Evolutionary conservation across 2,113 vertebrate genomes (phyloP), one percentile per base, ranked within the genome.

Genomic region (Phaetusa simplex): DNA sequence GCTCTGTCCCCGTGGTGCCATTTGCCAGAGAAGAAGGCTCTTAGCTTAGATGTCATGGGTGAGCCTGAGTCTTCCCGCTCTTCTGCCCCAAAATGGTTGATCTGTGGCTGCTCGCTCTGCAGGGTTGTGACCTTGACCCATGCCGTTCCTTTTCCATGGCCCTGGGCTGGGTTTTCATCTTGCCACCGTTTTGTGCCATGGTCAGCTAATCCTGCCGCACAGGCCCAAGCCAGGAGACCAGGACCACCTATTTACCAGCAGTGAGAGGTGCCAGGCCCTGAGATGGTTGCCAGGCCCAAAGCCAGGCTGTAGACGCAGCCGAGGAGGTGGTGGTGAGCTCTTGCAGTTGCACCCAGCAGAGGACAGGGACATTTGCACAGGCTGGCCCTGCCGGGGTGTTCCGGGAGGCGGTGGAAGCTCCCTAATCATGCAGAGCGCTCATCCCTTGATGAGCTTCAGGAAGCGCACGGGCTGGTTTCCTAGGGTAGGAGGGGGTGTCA

Each of bases 101-200:
- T 53, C 50, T 30, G 18, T 40, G 50, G 9, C 45, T 94, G 36
- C 23, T 82, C 2, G 2, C 52, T 71, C 74, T 0, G 0, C 32
- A 19, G 32, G 36, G 34, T 29, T 77, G 62, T 76, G 24, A 80
- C 70, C 82, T 76, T 40, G 66, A 32, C 45, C 71, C 16, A 11
- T 2, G 0, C 22, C 1, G 0, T 82, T 80, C 40, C 47, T 23
- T 24, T 84, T 89, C 47, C 4, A 1, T 36, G 42, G 53, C 36
- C 74, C 50, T 61, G 52, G 47, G 34, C 9, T 66, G 42, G 15
- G 5, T 45, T 73, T 77, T 77, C 4, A 1, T 50, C 42, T 42
- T 58, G 16, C 8, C 0, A 0, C 27, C 1, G 1, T 14, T 59
- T 85, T 82, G 82, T 58, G 50, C 34, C 8, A 0, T 34, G 7